phyloP scores from a whole-genome alignment of 2,113 vertebrate genomes.

The Eurypyga helias region DNA sequence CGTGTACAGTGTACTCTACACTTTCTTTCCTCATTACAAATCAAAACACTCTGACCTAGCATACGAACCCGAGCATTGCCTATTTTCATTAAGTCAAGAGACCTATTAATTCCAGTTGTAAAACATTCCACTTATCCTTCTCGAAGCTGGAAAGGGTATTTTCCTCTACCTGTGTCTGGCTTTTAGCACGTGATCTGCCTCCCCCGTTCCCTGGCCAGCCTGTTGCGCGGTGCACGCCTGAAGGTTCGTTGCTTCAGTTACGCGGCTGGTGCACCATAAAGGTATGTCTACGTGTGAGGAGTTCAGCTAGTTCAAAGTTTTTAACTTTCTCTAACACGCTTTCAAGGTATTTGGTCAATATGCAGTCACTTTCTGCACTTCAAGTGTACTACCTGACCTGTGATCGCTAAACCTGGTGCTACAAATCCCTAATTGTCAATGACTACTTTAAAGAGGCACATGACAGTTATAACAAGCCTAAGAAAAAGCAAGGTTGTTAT shows the following conservation, averaged over 20 bases:
- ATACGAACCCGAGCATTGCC: neutral
- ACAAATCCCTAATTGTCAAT: neutral
- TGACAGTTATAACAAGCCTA: neutral
- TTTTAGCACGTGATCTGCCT: neutral
- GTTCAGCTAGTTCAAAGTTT: neutral
- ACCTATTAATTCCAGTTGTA: conserved; percentile 28
- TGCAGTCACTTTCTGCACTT: neutral
- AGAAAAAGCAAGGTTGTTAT: neutral
- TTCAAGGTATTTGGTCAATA: neutral
- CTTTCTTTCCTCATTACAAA: conserved; percentile 32
- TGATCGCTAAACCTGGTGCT: neutral
- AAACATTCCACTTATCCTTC: neutral
- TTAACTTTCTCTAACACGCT: neutral
- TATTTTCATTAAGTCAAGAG: conserved; percentile 22
- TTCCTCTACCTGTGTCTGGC: neutral
- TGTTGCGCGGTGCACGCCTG: neutral
- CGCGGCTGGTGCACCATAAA: neutral
- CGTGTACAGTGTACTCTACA: neutral
- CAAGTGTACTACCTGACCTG: accelerated
- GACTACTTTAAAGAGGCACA: neutral
- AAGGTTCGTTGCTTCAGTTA: neutral
- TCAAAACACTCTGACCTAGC: neutral
- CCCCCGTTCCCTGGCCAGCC: neutral
- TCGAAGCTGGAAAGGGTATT: neutral
- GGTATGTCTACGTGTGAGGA: neutral